A percentile compares a stretch with the other conserved stretches of the same genome.
phyloP scores from a whole-genome alignment of 2,888 invertebrate species.

The Gisinianus flammeolus region DNA sequence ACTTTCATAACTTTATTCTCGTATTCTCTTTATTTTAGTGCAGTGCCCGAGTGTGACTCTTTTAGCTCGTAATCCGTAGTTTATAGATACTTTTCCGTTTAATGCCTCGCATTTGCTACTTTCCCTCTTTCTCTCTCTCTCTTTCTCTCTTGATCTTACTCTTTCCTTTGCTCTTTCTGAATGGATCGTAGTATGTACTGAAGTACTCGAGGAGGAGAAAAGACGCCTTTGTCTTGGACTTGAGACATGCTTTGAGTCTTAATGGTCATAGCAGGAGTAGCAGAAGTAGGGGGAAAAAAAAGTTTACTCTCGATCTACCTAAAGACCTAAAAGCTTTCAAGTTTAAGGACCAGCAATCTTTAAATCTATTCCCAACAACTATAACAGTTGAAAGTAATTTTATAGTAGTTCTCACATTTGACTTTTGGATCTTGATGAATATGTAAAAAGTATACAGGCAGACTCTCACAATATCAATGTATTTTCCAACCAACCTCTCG shows the following conservation, averaged over 20 bases:
- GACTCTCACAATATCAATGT: too few relatives aligned
- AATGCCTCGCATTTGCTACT: constrained; percentile 24
- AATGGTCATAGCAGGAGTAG: not conserved
- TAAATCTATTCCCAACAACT: not conserved
- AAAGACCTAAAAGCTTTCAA: constrained; percentile 25
- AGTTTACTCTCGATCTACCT: too few relatives aligned
- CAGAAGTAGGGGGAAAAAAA: not conserved
- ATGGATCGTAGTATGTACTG: not conserved
- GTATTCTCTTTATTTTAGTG: constrained; percentile 18
- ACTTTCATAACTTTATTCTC: constrained; percentile 40
- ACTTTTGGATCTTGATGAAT: too few relatives aligned
- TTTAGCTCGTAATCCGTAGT: constrained; percentile 35
- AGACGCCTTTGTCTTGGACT: not conserved
- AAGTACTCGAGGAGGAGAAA: not conserved
- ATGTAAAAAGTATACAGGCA: too few relatives aligned
- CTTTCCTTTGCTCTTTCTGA: not conserved
- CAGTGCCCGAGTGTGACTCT: not conserved
- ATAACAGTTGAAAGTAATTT: constrained; percentile 15
- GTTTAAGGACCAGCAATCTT: constrained; percentile 17
- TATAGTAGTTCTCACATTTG: too few relatives aligned
- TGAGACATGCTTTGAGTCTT: not conserved
- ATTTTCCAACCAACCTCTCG: too few relatives aligned
- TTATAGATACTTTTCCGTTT: constrained; percentile 32
- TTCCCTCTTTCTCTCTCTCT: constrained; percentile 7
- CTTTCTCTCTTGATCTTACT: not conserved